Evolutionary conservation across 2,888 invertebrate species (phyloP).

Genomic region (Ommatoiulus sabulosus): DNA sequence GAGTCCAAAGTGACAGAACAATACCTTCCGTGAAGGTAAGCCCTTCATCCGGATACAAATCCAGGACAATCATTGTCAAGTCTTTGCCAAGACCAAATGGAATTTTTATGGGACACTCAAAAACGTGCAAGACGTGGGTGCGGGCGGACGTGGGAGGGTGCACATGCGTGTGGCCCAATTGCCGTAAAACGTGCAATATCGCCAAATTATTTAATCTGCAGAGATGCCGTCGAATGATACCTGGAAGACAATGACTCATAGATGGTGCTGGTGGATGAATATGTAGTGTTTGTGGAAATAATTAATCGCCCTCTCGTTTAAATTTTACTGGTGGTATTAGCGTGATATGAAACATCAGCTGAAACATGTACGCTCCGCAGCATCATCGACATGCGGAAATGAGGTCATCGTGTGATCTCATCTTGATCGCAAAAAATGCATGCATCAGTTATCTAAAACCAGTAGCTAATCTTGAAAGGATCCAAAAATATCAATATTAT

Average conservation of each 20-base stretch:
- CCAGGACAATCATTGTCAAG: slow-evolving; percentile 51
- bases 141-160: not conserved
- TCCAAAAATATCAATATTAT: no score
- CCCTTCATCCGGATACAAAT: slow-evolving; percentile 52
- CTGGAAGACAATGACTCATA: not conserved
- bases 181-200: not conserved
- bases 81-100: slow-evolving; percentile 50
- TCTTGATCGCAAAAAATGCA: no score
- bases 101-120: slow-evolving; percentile 51
- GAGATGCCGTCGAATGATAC: not conserved
- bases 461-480: no score
- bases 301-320: not conserved
- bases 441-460: no score
- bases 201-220: not conserved
- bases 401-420: not conserved
- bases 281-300: no score
- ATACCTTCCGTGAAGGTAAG: slow-evolving; percentile 51
- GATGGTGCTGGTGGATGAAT: not conserved
- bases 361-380: not conserved
- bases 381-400: not conserved
- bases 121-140: not conserved
- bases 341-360: no score
- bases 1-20: slow-evolving; percentile 46
- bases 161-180: not conserved
- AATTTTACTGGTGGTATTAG: no score